Evolutionary conservation across 2,888 invertebrate species (phyloP), one percentile per base, ranked within the genome.

Genomic region (Elegia similella): DNA sequence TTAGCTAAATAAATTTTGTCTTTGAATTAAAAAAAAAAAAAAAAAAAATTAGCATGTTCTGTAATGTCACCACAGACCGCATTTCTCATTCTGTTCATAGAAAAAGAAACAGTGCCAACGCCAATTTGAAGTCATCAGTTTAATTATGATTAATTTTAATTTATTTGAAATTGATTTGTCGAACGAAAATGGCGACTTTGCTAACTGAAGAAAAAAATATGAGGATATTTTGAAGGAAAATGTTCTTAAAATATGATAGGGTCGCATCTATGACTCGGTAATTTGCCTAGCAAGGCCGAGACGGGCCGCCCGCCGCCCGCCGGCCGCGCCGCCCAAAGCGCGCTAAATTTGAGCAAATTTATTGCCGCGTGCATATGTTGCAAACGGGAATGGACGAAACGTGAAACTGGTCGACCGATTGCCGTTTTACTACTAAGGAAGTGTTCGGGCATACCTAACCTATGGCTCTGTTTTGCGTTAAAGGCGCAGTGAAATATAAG

Each of bases 321-420:
- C 29, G 43, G 30, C 30, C 43, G 42, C 30, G 43, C 54, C 44
- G 54, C 44, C 54, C 44, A 44, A 46, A 16, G 29, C 43, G 44
- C 43, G 32, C 44, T 44, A 55, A 43, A 44, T 54, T 44, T 43
- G 44, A 55, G 32, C 44, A 12, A 44, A 55, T 46, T 55, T 55
- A 55, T 55, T 44, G 54, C 54, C 32, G 46, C 46, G 44, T 44
- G 32, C 54, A 55, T 44, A 44, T 44, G 30, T 44, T 55, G 53
- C 53, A 16, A 55, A 32, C 34, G 30, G n/a, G 32, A 44, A 8
- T 44, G 54, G 44, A 55, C 44, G 43, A 38, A 38, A 38, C 38
- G 38, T 38, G 38, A 12, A 50, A 50, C 10, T 23, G 29, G 23
- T 48, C 48, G 12, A 48, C 15, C 30, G 3, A 48, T 15, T 48